These are phyloP conservation scores for Creontiades dilutus DNA, from an alignment of 2,888 invertebrate species.

Conservation along the genomic window DNA sequence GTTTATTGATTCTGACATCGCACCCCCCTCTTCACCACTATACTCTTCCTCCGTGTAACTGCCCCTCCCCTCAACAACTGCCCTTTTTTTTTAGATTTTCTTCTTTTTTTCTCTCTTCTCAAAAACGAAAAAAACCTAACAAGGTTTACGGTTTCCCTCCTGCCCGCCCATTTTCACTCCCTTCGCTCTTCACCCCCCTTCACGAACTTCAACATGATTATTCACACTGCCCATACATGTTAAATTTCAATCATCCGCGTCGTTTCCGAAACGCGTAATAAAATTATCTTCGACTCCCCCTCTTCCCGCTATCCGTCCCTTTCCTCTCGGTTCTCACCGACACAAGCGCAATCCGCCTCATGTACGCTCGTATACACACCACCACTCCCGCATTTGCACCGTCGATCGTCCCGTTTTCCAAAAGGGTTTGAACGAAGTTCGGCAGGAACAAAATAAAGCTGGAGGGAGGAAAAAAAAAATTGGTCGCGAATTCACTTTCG, in stretches of 20 bases:
- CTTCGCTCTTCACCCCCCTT: neutral
- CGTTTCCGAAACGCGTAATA: conserved; percentile 71
- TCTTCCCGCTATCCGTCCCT: neutral
- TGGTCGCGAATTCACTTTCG: conserved; percentile 10
- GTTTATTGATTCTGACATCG: neutral
- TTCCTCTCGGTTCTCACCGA: too few species aligned
- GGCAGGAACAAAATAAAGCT: conserved; percentile 8
- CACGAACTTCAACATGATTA: conserved; percentile 60
- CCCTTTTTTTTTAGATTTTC: neutral
- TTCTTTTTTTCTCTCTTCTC: neutral
- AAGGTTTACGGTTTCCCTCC: conserved; percentile 25
- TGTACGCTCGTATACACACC: neutral
- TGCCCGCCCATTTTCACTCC: neutral
- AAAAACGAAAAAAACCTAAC: conserved; percentile 54
- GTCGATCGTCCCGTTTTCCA: neutral
- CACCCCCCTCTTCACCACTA: too few species aligned
- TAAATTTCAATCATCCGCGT: conserved; percentile 73
- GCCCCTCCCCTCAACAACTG: too few species aligned
- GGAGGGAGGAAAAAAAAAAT: neutral
- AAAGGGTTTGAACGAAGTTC: conserved; percentile 20
- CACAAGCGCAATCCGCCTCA: neutral
- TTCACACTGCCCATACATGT: conserved; percentile 71
- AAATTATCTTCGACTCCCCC: conserved; percentile 64
- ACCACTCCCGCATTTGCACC: neutral
- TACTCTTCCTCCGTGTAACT: neutral